Percentiles rank a stretch among this genome's conserved stretches.
phyloP scores from a whole-genome alignment of 2,113 vertebrate genomes.

The Tragelaphus imberbis region DNA sequence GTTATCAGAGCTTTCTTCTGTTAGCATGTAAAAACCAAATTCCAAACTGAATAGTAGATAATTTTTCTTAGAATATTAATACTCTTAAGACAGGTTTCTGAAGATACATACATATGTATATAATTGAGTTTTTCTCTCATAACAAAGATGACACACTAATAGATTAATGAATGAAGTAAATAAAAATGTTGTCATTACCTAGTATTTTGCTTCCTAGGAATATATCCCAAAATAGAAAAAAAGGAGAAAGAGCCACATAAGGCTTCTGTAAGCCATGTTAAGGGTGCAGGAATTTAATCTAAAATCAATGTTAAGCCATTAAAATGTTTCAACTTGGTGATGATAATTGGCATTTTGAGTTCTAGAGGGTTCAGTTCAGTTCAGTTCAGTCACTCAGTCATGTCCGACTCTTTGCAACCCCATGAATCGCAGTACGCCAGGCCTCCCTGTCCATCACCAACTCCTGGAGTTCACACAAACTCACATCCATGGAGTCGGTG shows the following conservation, averaged over 20 bases:
- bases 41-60: background rate
- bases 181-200: background rate
- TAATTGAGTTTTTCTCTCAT: background rate
- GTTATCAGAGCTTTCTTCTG: background rate
- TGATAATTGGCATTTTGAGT: background rate
- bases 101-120: background rate
- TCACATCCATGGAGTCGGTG: fast-evolving
- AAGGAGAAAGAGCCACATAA: background rate
- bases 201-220: background rate
- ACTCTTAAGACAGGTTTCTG: background rate
- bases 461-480: no score
- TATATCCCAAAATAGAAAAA: background rate
- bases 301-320: background rate
- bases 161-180: background rate
- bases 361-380: background rate
- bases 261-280: no score
- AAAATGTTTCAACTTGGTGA: background rate
- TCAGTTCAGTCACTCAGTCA: no score
- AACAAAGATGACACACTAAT: background rate
- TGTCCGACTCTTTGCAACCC: no score
- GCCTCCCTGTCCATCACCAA: no score
- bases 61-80: background rate
- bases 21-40: background rate
- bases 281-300: background rate
- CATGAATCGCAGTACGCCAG: no score